These are phyloP conservation scores for Corticium candelabrum DNA, from an alignment of 37 sponge, comb jelly and placozoan genomes.

Conservation along the genomic window DNA sequence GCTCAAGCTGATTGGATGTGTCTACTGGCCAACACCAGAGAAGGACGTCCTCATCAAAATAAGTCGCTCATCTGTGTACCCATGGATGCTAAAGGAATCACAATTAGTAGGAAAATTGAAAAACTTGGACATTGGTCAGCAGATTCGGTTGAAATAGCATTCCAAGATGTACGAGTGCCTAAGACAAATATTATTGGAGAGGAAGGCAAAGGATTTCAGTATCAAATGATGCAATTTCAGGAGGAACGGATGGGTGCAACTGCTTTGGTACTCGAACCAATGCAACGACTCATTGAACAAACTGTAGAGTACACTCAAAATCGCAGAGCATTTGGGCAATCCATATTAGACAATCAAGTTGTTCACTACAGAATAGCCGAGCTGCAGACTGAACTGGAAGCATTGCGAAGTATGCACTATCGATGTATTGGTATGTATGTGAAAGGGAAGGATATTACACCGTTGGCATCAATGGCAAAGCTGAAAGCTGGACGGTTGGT, in stretches of 20 bases:
- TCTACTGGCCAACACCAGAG: conserved; percentile 76
- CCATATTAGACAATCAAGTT: conserved; percentile 80
- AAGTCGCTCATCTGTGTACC: conserved; percentile 92
- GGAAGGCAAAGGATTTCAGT: conserved; percentile 81
- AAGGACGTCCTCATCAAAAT: conserved; percentile 57
- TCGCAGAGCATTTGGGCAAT: conserved; percentile 42
- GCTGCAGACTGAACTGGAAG: conserved; percentile 84
- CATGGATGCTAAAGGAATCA: conserved; percentile 74
- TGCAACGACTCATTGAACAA: conserved; percentile 48
- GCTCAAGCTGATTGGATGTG: conserved; percentile 97
- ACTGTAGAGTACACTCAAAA: conserved; percentile 23
- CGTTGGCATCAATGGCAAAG: conserved; percentile 90
- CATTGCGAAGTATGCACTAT: conserved; percentile 62
- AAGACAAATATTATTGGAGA: conserved; percentile 75
- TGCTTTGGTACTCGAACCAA: conserved; percentile 36
- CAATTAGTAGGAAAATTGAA: not conserved
- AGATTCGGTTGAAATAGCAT: conserved; percentile 79
- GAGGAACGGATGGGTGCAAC: no score
- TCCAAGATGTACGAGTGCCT: conserved; percentile 85
- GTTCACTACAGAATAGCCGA: conserved; percentile 90
- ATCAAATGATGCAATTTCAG: conserved; percentile 93
- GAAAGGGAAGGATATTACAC: conserved; percentile 70
- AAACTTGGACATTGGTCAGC: conserved; percentile 51
- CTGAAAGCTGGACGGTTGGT: conserved; percentile 81
- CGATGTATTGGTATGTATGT: conserved; percentile 30